A percentile compares a stretch with the other conserved stretches of the same genome.
Conservation (phyloP, 2,888 invertebrate species). For the Parnassius glacialis region DNA sequence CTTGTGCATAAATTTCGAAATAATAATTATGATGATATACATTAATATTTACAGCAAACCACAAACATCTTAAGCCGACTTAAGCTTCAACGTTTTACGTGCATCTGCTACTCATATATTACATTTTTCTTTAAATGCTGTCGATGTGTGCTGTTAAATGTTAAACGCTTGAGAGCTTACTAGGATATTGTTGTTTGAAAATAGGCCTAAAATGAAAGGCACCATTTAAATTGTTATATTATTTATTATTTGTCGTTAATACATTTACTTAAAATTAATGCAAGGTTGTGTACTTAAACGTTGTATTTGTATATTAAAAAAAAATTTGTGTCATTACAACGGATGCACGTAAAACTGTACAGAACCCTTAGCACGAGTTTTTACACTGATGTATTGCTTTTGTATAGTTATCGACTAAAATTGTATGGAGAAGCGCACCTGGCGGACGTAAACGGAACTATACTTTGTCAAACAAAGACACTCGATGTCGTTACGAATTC, state of each 20-base stretch:
- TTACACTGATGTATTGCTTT: too few species aligned
- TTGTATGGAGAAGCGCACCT: too few species aligned
- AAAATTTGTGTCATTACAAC: neutral
- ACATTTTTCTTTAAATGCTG: neutral
- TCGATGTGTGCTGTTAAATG: constrained; percentile 12
- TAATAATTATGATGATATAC: too few species aligned
- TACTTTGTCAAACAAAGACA: too few species aligned
- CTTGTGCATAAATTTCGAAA: too few species aligned
- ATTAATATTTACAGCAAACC: constrained; percentile 15
- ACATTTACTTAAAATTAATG: too few species aligned
- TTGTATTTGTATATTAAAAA: too few species aligned
- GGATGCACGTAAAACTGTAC: constrained; percentile 26
- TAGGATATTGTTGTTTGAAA: constrained; percentile 19
- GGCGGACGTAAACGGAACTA: too few species aligned
- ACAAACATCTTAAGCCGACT: too few species aligned
- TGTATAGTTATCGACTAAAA: too few species aligned
- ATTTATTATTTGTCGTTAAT: neutral
- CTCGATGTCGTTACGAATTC: too few species aligned
- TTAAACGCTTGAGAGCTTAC: constrained; percentile 23
- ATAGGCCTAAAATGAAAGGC: constrained; percentile 12
- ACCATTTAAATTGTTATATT: neutral
- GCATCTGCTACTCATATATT: constrained; percentile 18
- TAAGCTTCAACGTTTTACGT: constrained; percentile 17
- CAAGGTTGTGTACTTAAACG: too few species aligned
- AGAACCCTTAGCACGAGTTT: neutral